phyloP scores from a whole-genome alignment of 1,140 invertebrate species.

The Papilio machaon region DNA sequence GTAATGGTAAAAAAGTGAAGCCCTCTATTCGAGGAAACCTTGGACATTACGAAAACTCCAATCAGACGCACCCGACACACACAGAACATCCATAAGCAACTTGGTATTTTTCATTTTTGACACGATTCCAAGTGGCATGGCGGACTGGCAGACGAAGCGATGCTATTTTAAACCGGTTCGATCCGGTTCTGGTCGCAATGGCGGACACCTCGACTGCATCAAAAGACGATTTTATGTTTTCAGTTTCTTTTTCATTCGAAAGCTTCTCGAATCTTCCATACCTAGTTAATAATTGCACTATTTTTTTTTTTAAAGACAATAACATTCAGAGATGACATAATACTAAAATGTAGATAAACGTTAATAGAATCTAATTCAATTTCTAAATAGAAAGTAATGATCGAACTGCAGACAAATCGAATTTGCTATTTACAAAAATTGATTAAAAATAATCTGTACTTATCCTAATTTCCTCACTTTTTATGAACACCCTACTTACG shows the following conservation, averaged over 20 bases:
- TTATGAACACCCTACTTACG: neutral
- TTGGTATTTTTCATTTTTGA: constrained; percentile 34
- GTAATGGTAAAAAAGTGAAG: neutral
- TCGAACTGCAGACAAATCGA: no score
- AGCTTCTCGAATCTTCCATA: constrained; percentile 5
- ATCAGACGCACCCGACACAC: neutral
- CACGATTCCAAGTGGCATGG: constrained; percentile 5
- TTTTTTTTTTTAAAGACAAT: no score
- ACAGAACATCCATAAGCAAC: neutral
- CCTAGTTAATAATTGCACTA: neutral
- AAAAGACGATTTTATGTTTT: constrained; percentile 14
- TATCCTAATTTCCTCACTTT: neutral
- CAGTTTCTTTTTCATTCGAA: constrained; percentile 18
- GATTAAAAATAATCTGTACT: neutral
- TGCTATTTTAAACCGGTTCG: constrained; percentile 49
- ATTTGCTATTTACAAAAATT: neutral
- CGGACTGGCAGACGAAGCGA: constrained; percentile 1
- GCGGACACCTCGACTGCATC: neutral
- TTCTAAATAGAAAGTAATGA: neutral
- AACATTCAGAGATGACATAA: no score
- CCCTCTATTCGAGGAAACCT: neutral
- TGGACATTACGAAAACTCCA: neutral
- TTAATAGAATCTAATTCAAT: neutral
- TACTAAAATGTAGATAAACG: neutral
- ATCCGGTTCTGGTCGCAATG: constrained; percentile 39